A percentile compares a stretch with the other conserved stretches of the same genome.
Conservation (phyloP, 1,140 invertebrate genomes). For the Mizuhopecten yessoensis region DNA sequence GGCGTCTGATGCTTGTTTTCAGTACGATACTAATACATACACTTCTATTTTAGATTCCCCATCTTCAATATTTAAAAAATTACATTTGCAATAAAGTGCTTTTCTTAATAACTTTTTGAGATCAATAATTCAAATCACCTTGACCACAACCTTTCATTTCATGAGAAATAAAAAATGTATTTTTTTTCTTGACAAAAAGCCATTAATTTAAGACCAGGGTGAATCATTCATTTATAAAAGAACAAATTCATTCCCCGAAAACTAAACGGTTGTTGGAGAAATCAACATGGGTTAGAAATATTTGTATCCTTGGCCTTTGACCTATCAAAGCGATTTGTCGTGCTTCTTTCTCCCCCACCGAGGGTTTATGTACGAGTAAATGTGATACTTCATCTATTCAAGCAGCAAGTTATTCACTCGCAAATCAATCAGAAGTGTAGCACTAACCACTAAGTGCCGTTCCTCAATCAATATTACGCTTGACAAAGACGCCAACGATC, state of each 20-base stretch:
- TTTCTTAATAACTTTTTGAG: no score
- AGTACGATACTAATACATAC: no score
- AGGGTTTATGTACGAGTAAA: not conserved
- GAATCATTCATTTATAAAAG: not conserved
- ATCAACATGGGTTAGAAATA: not conserved
- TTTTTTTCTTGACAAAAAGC: not conserved
- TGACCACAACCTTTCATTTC: not conserved
- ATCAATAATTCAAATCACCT: not conserved
- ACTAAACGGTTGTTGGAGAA: not conserved
- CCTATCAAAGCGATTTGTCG: constrained; percentile 13
- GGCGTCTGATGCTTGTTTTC: no score
- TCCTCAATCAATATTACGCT: not conserved
- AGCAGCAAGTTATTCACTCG: not conserved
- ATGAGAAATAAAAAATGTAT: not conserved
- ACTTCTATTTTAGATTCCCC: no score
- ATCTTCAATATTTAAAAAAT: no score
- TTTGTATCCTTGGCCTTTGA: not conserved
- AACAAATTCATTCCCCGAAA: not conserved
- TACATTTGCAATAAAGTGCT: no score
- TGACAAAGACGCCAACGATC: not conserved
- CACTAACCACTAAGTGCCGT: not conserved
- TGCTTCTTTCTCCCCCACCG: not conserved
- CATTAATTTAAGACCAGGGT: not conserved
- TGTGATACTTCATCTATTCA: constrained; percentile 16
- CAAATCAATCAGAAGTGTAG: not conserved